Evolutionary conservation across 2,113 vertebrate species (phyloP), one percentile per base, ranked within the genome.

Genomic region (Phaethon lepturus): DNA sequence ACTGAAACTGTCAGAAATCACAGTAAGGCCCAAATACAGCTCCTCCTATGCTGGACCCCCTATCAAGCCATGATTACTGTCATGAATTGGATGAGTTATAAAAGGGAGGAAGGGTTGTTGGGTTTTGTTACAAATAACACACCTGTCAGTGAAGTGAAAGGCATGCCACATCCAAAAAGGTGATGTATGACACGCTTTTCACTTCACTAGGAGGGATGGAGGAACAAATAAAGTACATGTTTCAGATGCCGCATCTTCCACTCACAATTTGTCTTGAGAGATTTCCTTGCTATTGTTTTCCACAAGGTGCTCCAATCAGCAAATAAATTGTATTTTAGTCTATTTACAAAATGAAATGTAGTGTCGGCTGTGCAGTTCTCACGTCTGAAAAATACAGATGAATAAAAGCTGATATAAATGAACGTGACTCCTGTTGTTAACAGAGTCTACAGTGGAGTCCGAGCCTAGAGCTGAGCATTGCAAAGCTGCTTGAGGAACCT

Each of bases 111-210:
- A 85, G 42, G 33, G 19, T 53, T 92, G 42, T 66, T 79, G 77
- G n/a, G 31, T 79, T 97, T 89, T 94, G 73, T 96, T 89, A 75
- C 84, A 95, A 96, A 96, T 94, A 95, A 64, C 79, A 76, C 49
- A 88, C 73, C 80, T 94, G 93, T 93, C 95, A 97, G 53, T 62
- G 47, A 93, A 92, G 60, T 87, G 68, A 95, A 97, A 95, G 58
- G 24, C 69, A 91, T 85, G 80, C 91, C 80, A 89, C 62, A 64
- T 87, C 62, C 89, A 68, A 91, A 95, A 94, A 72, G 35, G 28
- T 68, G 62, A 75, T 75, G 31, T 68, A 68, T 95, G 73, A 85
- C 31, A 69, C 68, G 64, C 23, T 89, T 94, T 87, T 91, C 56
- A 53, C 45, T 85, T 87, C 44, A 80, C 82, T 44, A 58, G 55